Base-by-base conservation (phyloP, 2,113 vertebrate species). In the Cyanoderma ruficeps region DNA sequence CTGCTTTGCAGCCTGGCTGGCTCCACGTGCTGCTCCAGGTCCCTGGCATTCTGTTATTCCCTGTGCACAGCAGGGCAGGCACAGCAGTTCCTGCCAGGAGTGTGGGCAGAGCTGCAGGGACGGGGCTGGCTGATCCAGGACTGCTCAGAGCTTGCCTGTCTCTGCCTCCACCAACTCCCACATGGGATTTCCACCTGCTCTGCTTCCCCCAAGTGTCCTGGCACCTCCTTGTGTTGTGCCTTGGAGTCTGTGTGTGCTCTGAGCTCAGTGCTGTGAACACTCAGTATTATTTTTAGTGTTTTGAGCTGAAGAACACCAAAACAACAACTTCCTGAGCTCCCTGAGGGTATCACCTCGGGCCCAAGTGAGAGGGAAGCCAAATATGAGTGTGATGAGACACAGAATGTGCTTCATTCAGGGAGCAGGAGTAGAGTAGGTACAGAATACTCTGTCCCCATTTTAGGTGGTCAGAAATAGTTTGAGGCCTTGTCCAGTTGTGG, bases 301-400 rank as follows among this genome's bases (percentile, higher is more conserved):
- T 74, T 31, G 46, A 87, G 27, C 82, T 70, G 56, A 74, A 60
- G 46, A 87, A n/a, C n/a, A 28, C 24, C 19, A 41, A 78, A 87
- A 2, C 27, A 87, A 8, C 22, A 47, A n/a, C 31, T 85, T 61
- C 4, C 14, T 61, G 56, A 41, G 75, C 37, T 50, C 30, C 14
- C 31, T 44, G 52, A 0, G 6, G 31, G 23, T 46, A 31, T 46
- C 12, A 6, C 10, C 0, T 27, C 7, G 1, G 39, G 49, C n/a
- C 27, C 41, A 8, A n/a, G 18, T 42, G 56, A 75, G 55, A 60
- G 9, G 14, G 46, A 39, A 42, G 50, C n/a, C 52, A 14, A 7
- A 11, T 28, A 7, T 9, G 1, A 5, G 39, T 4, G 10, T 42
- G 64, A 4, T 18, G 28, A 46, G 46, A 53, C 25, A 37, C 69